Evolutionary conservation across 2,888 invertebrate genomes (phyloP).

Genomic region (Ornithoptera alexandrae): DNA sequence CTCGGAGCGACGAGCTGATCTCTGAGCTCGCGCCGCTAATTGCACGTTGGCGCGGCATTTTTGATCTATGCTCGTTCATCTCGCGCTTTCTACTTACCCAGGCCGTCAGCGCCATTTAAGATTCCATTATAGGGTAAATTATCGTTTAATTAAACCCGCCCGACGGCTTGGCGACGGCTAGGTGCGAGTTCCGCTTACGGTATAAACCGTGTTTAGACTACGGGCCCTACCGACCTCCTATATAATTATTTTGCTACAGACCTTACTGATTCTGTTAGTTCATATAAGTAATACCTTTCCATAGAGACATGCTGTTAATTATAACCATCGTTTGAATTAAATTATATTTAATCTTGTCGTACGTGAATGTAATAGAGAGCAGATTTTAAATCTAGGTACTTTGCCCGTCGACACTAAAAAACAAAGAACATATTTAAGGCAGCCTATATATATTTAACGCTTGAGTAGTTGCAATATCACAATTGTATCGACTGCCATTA

Average conservation of each 20-base stretch:
- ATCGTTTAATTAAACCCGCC: slow-evolving; percentile 27
- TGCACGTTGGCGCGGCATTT: slow-evolving; percentile 53
- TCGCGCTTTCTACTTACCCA: slow-evolving; percentile 41
- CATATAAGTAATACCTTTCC: background rate
- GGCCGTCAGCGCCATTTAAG: slow-evolving; percentile 29
- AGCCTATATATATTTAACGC: too few relatives aligned
- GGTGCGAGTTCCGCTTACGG: slow-evolving; percentile 22
- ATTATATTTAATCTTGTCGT: too few relatives aligned
- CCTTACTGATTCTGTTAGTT: background rate
- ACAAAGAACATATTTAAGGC: too few relatives aligned
- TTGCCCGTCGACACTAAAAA: too few relatives aligned
- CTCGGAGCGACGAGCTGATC: slow-evolving; percentile 42
- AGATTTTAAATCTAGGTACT: too few relatives aligned
- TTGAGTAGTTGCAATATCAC: too few relatives aligned
- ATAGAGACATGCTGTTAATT: too few relatives aligned
- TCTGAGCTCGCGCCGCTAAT: slow-evolving; percentile 55
- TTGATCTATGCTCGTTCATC: slow-evolving; percentile 44
- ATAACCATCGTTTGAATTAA: too few relatives aligned
- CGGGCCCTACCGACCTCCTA: background rate
- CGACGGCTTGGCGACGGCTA: slow-evolving; percentile 1
- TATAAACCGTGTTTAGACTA: slow-evolving; percentile 8
- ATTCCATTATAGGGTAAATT: slow-evolving; percentile 29
- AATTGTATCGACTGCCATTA: background rate
- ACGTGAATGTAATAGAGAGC: too few relatives aligned
- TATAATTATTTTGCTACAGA: background rate